Conservation (phyloP, 2,113 vertebrate genomes). For the Apistogramma diplotaenia region DNA sequence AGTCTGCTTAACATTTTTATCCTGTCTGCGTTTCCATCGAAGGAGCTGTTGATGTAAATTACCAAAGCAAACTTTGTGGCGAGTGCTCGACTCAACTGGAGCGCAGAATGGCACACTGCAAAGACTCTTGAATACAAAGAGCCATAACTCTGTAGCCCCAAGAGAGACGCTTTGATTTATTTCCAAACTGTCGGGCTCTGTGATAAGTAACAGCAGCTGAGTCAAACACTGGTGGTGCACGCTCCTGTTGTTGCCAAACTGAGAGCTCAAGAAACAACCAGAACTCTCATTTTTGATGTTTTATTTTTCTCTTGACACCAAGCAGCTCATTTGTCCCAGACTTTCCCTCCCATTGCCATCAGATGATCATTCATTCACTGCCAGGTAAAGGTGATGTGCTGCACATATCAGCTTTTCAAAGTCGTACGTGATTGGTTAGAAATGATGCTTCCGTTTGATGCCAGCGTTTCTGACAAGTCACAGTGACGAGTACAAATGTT, state of each 20-base stretch:
- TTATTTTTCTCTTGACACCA: constrained; percentile 34
- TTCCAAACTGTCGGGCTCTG: constrained; percentile 53
- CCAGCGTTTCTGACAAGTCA: constrained; percentile 38
- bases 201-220: constrained; percentile 54
- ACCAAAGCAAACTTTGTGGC: constrained; percentile 36
- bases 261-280: constrained; percentile 32
- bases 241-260: constrained; percentile 41
- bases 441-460: constrained; percentile 33
- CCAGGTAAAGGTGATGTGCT: constrained; percentile 38
- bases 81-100: constrained; percentile 27
- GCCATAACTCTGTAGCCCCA: constrained; percentile 17
- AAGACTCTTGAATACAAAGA: constrained; percentile 58
- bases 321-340: constrained; percentile 55
- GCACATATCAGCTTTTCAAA: constrained; percentile 17
- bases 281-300: constrained; percentile 30
- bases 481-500: constrained; percentile 17
- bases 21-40: constrained; percentile 2
- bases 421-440: constrained; percentile 28
- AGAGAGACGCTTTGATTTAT: constrained; percentile 61
- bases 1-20: constrained; percentile 55
- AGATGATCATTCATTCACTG: constrained; percentile 33
- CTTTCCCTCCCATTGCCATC: constrained; percentile 26
- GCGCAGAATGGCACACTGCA: constrained; percentile 26
- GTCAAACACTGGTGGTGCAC: constrained; percentile 32
- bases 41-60: constrained; percentile 18